Evolutionary conservation across 2,797 vertebrate genomes (phyloP).

Genomic region (Myotis myotis): DNA sequence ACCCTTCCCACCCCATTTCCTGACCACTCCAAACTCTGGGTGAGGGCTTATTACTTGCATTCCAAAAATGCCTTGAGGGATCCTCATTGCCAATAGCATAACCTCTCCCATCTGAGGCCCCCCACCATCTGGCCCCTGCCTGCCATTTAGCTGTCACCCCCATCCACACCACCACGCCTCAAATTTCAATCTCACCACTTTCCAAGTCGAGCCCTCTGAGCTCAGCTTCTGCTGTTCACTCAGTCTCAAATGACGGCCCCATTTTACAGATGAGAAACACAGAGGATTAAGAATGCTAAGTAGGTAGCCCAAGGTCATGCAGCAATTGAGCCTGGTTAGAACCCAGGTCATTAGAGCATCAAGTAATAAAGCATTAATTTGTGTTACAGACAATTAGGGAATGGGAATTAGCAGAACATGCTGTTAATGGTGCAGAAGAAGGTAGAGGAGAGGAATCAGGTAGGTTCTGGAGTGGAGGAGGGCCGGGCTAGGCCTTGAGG

Average conservation of each 20-base stretch:
- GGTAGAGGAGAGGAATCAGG: neutral
- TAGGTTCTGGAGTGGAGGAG: neutral
- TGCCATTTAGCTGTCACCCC: neutral
- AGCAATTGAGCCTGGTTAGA: slow-evolving; percentile 60
- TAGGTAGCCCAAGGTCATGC: slow-evolving; percentile 70
- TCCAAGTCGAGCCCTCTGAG: neutral
- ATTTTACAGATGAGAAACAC: slow-evolving; percentile 58
- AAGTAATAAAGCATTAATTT: slow-evolving; percentile 64
- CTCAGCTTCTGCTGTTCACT: neutral
- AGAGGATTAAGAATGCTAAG: slow-evolving; percentile 56
- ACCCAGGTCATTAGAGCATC: slow-evolving; percentile 66
- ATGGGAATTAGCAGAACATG: slow-evolving; percentile 4
- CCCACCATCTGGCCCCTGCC: neutral
- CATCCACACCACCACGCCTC: neutral
- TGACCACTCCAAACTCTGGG: neutral
- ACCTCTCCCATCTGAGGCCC: neutral
- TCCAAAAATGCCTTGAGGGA: neutral
- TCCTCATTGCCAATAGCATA: neutral
- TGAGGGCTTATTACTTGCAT: neutral
- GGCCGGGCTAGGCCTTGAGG: neutral
- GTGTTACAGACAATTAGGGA: slow-evolving; percentile 65
- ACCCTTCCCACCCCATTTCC: neutral
- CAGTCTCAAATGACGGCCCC: neutral
- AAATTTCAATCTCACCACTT: neutral
- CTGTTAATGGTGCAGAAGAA: neutral